Evolutionary conservation across 1,140 invertebrate species (phyloP), one percentile per base, ranked within the genome.

Genomic region (Bactericera cockerelli): DNA sequence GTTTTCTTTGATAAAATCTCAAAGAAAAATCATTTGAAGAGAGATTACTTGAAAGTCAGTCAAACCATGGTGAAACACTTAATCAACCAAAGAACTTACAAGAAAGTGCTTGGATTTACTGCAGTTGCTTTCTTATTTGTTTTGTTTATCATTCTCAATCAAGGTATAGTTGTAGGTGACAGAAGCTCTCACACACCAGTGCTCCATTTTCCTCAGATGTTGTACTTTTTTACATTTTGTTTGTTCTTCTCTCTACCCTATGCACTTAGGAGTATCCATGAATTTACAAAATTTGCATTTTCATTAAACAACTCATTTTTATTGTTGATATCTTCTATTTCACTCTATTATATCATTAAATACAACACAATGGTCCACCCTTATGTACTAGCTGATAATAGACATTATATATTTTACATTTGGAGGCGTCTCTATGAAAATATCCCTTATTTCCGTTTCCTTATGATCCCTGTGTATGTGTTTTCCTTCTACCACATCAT

Each of bases 341-440:
- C 16, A 13, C 59, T 13, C 25, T 61, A 14, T 53, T 64, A 26
- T 25, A 63, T 36, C 57, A 54, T 36, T 11, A 11, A 11, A 36
- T 11, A 36, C 16, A 86, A 91, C 70, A 93, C 92, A 0, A 74
- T 87, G 21, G 83, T 85, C 4, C 96, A 99, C 79, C 87, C 86
- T 0, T 99, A 96, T 71, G 72, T 97, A 39, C 71, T 99, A 38
- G 89, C 94, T 0, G 96, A 99, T 71, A 99, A 99, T 71, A 78
- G 96, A 22, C 96, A 99, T 75, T 96, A 93, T 63, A 84, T 86
- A 2, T 99, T 99, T 71, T 98, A 99, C 66, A 71, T 98, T 6
- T 98, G 95, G 95, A 86, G 84, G 66, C 78, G 86, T 64, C 77
- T 95, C 63, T 88, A 86, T 66, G 79, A 79, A 1, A 77, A 77